phyloP scores from a whole-genome alignment of 37 sponge, comb jelly and placozoan species.

The Corticium candelabrum region DNA sequence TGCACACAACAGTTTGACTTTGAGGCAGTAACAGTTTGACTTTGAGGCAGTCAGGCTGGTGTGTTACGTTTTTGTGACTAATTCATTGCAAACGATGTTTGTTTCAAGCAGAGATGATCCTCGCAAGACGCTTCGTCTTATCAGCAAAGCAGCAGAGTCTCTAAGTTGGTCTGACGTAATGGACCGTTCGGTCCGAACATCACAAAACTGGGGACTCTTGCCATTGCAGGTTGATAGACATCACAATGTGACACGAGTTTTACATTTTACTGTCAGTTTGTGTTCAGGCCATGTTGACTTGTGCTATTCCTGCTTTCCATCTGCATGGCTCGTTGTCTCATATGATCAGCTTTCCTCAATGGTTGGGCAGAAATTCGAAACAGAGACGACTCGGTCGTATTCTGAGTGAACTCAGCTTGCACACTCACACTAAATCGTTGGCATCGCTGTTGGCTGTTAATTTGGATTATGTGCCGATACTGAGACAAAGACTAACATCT shows the following conservation, averaged over 20 bases:
- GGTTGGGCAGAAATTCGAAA: conserved; percentile 88
- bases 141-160: conserved; percentile 72
- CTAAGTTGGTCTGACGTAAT: conserved; percentile 72
- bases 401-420: conserved; percentile 57
- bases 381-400: conserved; percentile 26
- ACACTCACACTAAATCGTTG: conserved; percentile 21
- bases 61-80: no score
- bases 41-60: no score
- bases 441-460: not conserved
- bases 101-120: not conserved
- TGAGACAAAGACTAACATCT: conserved; percentile 12
- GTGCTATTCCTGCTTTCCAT: conserved; percentile 68
- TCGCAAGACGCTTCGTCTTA: not conserved
- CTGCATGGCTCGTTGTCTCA: conserved; percentile 56
- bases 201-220: conserved; percentile 58
- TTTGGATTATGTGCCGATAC: not conserved
- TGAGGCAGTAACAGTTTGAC: no score
- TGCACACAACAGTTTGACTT: no score
- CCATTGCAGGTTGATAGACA: conserved; percentile 47
- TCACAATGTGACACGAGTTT: not conserved
- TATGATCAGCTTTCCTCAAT: conserved; percentile 71
- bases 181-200: conserved; percentile 39
- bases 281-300: conserved; percentile 67
- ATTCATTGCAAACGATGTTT: not conserved
- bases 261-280: not conserved